Base-by-base conservation (phyloP, 2,797 vertebrate genomes). In the Lacerta agilis region DNA sequence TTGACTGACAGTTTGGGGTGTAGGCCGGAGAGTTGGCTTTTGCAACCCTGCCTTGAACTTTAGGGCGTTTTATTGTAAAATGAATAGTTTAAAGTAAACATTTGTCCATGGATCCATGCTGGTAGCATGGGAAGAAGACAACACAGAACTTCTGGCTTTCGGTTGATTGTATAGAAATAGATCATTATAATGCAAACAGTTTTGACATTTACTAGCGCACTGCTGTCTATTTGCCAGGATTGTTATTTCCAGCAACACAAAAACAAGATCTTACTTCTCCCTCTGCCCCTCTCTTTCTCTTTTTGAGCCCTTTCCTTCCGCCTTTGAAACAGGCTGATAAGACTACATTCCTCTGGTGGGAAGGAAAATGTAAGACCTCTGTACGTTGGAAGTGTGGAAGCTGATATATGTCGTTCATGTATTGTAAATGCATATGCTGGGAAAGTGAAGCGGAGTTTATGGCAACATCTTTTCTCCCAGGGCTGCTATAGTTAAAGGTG, bases 401-500 rank as follows among this genome's bases (percentile, higher is more conserved):
- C 85, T 88, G 25, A 1, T 88, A 90, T 45, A 18, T 38, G 33
- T 93, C 92, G 92, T 92, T 93, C 90, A 88, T 92, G 84, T 79
- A 69, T 93, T 92, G 88, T 84, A 91, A 90, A 76, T 84, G 67
- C 89, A 85, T 86, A 55, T 78, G 36, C 86, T 95, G 83, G 87
- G 85, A 94, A 93, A 88, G 76, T 87, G 86, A 92, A 91, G 27
- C 89, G 90, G 87, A 90, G 95, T 94, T 93, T 94, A 95, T 93
- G 69, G 88, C 83, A 83, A 0, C 88, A 82, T 79, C 71, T 93
- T 64, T 79, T 91, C 87, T 90, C 82, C 80, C 0, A 0, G 79
- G 79, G 73, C 86, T 92, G 87, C 91, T 90, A 85, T 86, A 92
- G 79, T 90, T 77, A 90, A 93, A 77, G 55, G 61, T 88, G 83